Evolutionary conservation across 2,888 invertebrate species (phyloP), one percentile per base, ranked within the genome.

Genomic region (Psylliodes chrysocephalus): DNA sequence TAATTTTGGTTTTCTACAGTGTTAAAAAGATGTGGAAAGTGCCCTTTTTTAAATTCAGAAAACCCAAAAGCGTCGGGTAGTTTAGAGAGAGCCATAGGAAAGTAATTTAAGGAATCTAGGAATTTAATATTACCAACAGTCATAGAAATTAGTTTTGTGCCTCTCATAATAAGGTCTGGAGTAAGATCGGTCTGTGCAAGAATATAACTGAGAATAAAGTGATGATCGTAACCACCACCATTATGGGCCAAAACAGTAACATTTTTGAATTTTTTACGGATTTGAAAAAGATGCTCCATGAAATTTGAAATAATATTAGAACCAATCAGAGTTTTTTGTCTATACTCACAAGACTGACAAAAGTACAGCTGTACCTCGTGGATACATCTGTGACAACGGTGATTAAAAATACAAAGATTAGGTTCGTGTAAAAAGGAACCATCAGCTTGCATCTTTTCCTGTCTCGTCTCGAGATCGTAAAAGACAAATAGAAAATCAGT

Each of bases 61-160:
- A 54, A 17, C 2, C 28, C 42, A 28, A 73, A 71, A 7, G 69
- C 64, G 53, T 66, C 56, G 10, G 69, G 70, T 42, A 73, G 42
- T 18, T 44, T 28, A 1, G 69, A 28, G 17, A 72, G 33, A 1
- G 65, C 35, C 70, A 73, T 73, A 0, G 70, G 72, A 25, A 73
- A 70, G 61, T 71, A 68, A 44, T 73, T 70, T 6, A 70, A 14
- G 78, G 81, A 79, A 75, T 66, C 69, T 2, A 65, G n/a, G 30
- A 68, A 68, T 57, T 62, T 66, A 7, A 69, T 57, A 47, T 69
- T 68, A 15, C 60, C 52, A 8, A 64, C 42, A 33, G 40, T 40
- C 64, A 67, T 64, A 2, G 53, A 56, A 14, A 70, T 52, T 33
- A 61, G 30, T 63, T 69, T 70, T 15, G 67, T 69, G 1, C 69